These are phyloP conservation scores for Polymixis flavicincta DNA, from an alignment of 2,888 invertebrate genomes.

Conservation along the genomic window DNA sequence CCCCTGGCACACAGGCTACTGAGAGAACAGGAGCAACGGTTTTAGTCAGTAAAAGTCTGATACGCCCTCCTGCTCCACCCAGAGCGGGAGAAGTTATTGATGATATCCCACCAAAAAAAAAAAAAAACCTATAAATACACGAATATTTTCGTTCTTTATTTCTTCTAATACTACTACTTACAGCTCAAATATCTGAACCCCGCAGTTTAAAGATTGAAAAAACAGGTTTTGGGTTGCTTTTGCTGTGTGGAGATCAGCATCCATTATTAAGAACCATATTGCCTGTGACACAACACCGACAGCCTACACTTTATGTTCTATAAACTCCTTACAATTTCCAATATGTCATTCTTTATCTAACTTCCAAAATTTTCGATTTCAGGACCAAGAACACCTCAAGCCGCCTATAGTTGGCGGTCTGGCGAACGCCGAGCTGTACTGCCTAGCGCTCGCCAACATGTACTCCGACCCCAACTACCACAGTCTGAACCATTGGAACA, in stretches of 20 bases:
- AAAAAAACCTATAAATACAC: too few species aligned
- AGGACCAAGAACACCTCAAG: conserved; percentile 98
- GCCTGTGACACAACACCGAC: neutral
- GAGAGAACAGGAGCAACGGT: too few species aligned
- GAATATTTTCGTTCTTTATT: neutral
- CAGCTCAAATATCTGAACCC: neutral
- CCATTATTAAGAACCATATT: neutral
- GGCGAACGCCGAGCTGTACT: conserved; percentile 98
- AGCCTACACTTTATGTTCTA: neutral
- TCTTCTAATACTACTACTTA: neutral
- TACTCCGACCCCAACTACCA: conserved; percentile 99
- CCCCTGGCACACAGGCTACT: too few species aligned
- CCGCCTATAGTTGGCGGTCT: conserved; percentile 97
- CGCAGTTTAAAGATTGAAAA: neutral
- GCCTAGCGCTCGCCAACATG: conserved; percentile 97
- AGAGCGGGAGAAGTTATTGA: too few species aligned
- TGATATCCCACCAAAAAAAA: too few species aligned
- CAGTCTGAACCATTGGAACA: conserved; percentile 98
- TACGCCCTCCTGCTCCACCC: too few species aligned
- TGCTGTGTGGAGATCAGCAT: neutral
- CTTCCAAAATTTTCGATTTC: conserved; percentile 70
- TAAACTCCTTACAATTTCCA: neutral
- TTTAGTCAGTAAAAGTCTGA: too few species aligned
- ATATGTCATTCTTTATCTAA: neutral
- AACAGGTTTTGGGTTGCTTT: neutral